Percentiles rank a stretch among this genome's conserved stretches.
These are phyloP conservation scores for Mystacornis crossleyi DNA, from an alignment of 2,113 vertebrate species.

Conservation along the genomic window DNA sequence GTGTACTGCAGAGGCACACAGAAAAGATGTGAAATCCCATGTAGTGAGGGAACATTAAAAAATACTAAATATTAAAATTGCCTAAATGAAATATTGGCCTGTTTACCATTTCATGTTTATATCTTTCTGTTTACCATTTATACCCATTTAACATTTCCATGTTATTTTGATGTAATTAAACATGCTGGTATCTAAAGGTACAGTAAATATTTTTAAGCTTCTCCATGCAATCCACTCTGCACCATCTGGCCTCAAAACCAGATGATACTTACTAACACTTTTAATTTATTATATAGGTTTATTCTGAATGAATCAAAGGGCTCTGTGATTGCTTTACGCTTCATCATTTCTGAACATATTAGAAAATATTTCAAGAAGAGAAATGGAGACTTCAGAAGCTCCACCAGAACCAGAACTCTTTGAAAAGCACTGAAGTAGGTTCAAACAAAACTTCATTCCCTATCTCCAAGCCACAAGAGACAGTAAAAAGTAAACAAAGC, in stretches of 20 bases:
- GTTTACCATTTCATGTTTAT: not conserved
- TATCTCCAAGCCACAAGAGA: not conserved
- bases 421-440: not conserved
- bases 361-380: not conserved
- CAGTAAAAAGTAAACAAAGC: not conserved
- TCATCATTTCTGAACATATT: not conserved
- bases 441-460: not conserved
- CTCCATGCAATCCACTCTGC: not conserved
- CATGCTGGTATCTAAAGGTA: not conserved
- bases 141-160: not conserved
- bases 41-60: not conserved
- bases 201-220: not conserved
- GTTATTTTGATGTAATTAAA: not conserved
- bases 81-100: not conserved
- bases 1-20: not conserved
- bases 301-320: not conserved
- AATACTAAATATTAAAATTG: not conserved
- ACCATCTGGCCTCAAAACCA: not conserved
- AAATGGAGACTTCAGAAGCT: not conserved
- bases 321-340: not conserved
- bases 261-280: not conserved
- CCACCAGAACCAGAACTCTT: not conserved
- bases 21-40: not conserved
- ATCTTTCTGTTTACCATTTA: not conserved
- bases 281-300: not conserved